Percentiles rank a stretch among this genome's conserved stretches.
Conservation (phyloP, 2,888 invertebrate genomes). For the Polyploca ridens region DNA sequence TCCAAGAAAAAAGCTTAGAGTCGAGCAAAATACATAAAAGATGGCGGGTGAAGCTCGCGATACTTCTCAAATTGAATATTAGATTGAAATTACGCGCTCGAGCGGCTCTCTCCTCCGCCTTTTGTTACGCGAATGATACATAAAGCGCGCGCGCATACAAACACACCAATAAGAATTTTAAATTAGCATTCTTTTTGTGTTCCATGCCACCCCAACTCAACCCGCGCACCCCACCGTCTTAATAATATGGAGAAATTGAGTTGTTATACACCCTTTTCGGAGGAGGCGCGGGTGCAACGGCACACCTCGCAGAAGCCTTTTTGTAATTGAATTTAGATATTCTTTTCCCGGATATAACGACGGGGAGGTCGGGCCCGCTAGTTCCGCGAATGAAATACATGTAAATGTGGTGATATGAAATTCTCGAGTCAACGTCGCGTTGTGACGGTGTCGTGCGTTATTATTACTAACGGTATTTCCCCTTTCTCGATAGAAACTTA, state of each 20-base stretch:
- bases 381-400: conserved; percentile 68
- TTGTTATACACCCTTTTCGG: conserved; percentile 81
- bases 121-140: conserved; percentile 81
- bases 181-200: conserved; percentile 84
- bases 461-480: conserved; percentile 51
- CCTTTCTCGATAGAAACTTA: conserved; percentile 32
- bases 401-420: conserved; percentile 73
- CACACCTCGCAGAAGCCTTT: conserved; percentile 79
- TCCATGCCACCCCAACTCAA: conserved; percentile 69
- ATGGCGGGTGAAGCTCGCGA: conserved; percentile 68
- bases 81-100: conserved; percentile 83
- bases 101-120: conserved; percentile 74
- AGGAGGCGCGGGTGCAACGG: conserved; percentile 80
- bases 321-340: conserved; percentile 85
- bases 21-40: conserved; percentile 75
- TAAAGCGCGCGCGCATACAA: conserved; percentile 82
- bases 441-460: conserved; percentile 55
- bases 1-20: conserved; percentile 62
- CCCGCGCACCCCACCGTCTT: conserved; percentile 75
- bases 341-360: conserved; percentile 76
- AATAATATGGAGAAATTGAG: conserved; percentile 84
- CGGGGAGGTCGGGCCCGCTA: conserved; percentile 67
- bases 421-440: conserved; percentile 60
- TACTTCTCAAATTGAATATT: conserved; percentile 83
- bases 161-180: conserved; percentile 82